Evolutionary conservation across 1,140 invertebrate species (phyloP).

Genomic region (Drosophila nigromelanica): DNA sequence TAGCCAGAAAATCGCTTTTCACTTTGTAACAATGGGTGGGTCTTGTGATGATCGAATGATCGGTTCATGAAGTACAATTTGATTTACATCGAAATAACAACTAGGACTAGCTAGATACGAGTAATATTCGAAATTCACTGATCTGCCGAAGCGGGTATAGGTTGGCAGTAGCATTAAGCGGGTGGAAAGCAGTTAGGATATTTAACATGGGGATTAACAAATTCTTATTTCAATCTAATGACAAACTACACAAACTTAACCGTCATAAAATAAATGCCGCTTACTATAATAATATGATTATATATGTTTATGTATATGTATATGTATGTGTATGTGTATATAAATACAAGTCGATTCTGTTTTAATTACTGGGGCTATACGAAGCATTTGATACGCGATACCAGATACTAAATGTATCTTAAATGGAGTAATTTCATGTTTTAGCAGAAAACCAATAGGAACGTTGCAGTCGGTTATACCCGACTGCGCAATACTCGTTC

Average conservation of each 20-base stretch:
- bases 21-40: conserved; percentile 62
- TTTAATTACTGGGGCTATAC: conserved; percentile 43
- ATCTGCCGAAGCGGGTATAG: conserved; percentile 40
- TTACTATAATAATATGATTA: not conserved
- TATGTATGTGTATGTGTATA: conserved; percentile 19
- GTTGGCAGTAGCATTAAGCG: conserved; percentile 41
- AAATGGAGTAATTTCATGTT: no score
- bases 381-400: conserved; percentile 2
- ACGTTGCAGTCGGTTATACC: no score
- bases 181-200: conserved; percentile 9
- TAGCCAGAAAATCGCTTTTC: conserved; percentile 59
- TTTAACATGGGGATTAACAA: conserved; percentile 40
- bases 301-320: conserved; percentile 19
- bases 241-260: conserved; percentile 70
- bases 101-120: conserved; percentile 19
- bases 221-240: conserved; percentile 33
- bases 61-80: conserved; percentile 1
- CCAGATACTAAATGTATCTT: no score
- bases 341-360: conserved; percentile 51
- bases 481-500: no score
- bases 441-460: not conserved
- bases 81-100: conserved; percentile 16
- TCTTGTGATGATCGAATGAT: conserved; percentile 23
- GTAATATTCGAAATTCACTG: not conserved
- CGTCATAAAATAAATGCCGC: conserved; percentile 35